A percentile compares a stretch with the other conserved stretches of the same genome.
Evolutionary conservation across 2,797 vertebrate species (phyloP).

Genomic region (Schizopygopsis malacanthus): DNA sequence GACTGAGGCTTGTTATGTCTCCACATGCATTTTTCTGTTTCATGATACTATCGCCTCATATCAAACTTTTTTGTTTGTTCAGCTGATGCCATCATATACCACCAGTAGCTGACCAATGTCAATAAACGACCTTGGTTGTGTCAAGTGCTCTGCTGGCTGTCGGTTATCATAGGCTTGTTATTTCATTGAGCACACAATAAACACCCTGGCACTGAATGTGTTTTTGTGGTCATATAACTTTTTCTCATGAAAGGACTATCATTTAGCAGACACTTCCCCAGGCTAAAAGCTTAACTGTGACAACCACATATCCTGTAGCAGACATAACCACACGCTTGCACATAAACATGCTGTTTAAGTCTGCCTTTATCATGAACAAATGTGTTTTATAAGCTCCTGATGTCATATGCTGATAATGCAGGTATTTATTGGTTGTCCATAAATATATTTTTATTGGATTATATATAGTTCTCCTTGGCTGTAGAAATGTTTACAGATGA

Average conservation of each 20-base stretch:
- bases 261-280: not conserved
- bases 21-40: not conserved
- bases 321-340: not conserved
- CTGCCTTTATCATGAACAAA: not conserved
- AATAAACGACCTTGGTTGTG: no score
- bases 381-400: not conserved
- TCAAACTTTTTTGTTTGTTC: not conserved
- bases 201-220: not conserved
- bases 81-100: not conserved
- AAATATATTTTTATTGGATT: not conserved
- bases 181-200: not conserved
- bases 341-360: not conserved
- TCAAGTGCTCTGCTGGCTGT: not conserved
- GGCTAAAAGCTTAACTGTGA: not conserved
- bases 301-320: slow-evolving; percentile 10
- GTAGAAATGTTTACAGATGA: not conserved
- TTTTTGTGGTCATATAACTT: not conserved
- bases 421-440: not conserved
- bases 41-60: not conserved
- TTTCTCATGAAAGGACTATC: not conserved
- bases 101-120: not conserved
- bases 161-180: not conserved
- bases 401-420: not conserved
- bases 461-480: not conserved
- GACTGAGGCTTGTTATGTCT: not conserved